phyloP scores from a whole-genome alignment of 2,888 invertebrate species.

The Girardia tigrina region DNA sequence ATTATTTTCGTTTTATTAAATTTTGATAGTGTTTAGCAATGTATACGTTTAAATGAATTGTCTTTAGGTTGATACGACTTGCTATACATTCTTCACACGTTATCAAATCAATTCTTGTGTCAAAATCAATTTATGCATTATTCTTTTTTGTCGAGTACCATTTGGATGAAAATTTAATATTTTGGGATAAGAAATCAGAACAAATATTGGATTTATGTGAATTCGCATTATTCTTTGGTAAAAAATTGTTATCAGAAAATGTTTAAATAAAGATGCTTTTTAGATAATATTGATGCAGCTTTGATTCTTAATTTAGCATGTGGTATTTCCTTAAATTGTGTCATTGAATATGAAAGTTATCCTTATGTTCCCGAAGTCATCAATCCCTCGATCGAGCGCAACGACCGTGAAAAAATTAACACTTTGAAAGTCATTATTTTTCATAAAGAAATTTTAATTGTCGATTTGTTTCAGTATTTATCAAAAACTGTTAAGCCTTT shows the following conservation, averaged over 20 bases:
- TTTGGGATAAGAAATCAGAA: slow-evolving; percentile 4
- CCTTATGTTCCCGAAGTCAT: neutral
- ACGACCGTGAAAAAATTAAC: neutral
- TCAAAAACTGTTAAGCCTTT: neutral
- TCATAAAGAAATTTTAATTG: neutral
- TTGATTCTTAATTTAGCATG: neutral
- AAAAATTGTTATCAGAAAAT: neutral
- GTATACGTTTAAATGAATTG: too few species aligned
- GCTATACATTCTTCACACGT: neutral
- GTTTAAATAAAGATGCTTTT: neutral
- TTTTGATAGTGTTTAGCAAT: too few species aligned
- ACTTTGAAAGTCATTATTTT: neutral
- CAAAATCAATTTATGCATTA: neutral
- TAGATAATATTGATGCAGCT: neutral
- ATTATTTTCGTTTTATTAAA: too few species aligned
- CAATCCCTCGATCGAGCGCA: neutral
- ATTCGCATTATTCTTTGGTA: neutral
- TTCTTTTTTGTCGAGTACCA: neutral
- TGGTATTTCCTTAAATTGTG: neutral
- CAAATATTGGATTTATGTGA: neutral
- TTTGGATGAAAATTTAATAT: slow-evolving; percentile 5
- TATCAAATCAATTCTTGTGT: neutral
- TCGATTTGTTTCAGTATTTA: neutral
- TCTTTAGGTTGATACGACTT: neutral
- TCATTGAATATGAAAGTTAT: neutral